Percentiles rank a stretch among this genome's conserved stretches.
phyloP scores from a whole-genome alignment of 2,888 invertebrate species.

The Aricia artaxerxes region DNA sequence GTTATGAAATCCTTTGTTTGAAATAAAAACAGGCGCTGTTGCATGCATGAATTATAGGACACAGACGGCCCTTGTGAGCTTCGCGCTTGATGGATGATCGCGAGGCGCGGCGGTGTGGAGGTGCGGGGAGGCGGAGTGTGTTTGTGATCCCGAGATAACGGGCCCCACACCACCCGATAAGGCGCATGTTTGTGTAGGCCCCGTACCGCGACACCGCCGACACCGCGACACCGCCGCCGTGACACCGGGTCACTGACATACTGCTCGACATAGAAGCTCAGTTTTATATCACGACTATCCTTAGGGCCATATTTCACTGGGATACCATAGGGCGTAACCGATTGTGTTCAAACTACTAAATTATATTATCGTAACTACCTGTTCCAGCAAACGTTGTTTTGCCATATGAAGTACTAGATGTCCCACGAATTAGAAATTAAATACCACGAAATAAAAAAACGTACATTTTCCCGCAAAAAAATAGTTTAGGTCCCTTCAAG shows the following conservation, averaged over 20 bases:
- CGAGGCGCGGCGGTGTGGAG: constrained; percentile 28
- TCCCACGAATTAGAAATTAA: no score
- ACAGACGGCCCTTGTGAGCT: neutral
- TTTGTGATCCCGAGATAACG: constrained; percentile 52
- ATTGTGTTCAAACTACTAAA: no score
- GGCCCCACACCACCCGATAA: constrained; percentile 50
- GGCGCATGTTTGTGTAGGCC: constrained; percentile 41
- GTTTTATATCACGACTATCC: no score
- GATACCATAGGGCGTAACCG: no score
- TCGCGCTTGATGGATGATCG: constrained; percentile 34
- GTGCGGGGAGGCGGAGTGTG: constrained; percentile 39
- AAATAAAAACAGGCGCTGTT: no score
- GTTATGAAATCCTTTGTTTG: neutral
- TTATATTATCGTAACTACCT: no score
- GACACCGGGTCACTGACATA: neutral
- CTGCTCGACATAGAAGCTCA: neutral
- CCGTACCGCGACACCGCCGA: neutral
- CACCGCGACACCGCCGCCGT: neutral
- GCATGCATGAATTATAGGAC: neutral
- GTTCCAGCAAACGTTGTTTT: no score
- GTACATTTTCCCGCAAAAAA: no score
- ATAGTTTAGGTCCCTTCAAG: no score
- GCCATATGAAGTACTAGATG: no score
- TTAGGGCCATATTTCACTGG: no score
- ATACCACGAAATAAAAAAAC: no score